phyloP scores from a whole-genome alignment of 2,888 invertebrate genomes.

The Cetonia aurata region DNA sequence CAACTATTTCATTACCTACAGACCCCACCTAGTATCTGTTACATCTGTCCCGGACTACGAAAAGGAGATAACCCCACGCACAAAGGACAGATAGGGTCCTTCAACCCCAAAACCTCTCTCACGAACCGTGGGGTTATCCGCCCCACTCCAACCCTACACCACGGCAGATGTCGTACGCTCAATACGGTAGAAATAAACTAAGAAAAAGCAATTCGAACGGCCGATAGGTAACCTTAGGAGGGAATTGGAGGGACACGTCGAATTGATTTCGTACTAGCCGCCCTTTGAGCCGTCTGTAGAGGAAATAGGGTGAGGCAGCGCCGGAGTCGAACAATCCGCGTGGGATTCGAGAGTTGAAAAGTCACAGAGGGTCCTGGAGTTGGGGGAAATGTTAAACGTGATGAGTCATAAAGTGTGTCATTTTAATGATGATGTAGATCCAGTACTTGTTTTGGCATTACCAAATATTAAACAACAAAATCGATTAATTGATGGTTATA shows the following conservation, averaged over 20 bases:
- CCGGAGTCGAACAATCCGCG: conserved; percentile 9
- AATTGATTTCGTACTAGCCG: conserved; percentile 63
- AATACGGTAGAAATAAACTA: conserved; percentile 61
- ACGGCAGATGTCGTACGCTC: conserved; percentile 47
- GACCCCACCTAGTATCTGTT: no score
- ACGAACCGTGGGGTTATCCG: conserved; percentile 34
- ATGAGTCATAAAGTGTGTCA: no score
- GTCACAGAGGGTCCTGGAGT: conserved; percentile 15
- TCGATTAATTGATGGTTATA: no score
- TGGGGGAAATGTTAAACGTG: neutral
- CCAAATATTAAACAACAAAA: no score
- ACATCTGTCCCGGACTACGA: no score
- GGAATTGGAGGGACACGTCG: conserved; percentile 45
- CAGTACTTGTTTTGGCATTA: no score
- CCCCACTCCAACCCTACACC: conserved; percentile 39
- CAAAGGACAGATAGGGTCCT: conserved; percentile 13
- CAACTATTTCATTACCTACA: no score
- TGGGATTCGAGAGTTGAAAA: conserved; percentile 8
- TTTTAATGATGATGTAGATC: no score
- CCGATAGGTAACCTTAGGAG: conserved; percentile 45
- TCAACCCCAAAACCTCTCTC: conserved; percentile 23
- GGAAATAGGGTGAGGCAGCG: neutral
- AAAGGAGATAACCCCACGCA: conserved; percentile 16
- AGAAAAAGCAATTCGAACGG: conserved; percentile 64
- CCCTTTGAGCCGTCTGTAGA: conserved; percentile 50